A percentile compares a stretch with the other conserved stretches of the same genome.
Evolutionary conservation across 2,888 invertebrate species (phyloP).

Genomic region (Patella caerulea): DNA sequence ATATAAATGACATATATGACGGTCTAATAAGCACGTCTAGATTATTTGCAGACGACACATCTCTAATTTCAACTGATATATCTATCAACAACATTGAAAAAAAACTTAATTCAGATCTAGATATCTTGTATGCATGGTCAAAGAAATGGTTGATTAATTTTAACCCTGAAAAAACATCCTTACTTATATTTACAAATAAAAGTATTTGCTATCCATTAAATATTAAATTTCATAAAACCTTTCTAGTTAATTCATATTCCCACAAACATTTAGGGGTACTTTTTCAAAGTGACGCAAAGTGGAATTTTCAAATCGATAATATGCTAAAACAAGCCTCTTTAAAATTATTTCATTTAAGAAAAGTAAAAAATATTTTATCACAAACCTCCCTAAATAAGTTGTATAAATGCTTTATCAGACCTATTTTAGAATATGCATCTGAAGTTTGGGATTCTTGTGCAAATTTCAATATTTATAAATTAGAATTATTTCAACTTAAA

Average conservation of each 20-base stretch:
- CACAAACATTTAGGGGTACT: background rate
- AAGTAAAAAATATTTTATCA: background rate
- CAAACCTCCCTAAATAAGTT: background rate
- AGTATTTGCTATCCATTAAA: background rate
- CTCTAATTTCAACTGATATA: background rate
- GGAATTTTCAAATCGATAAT: background rate
- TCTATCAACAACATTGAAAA: background rate
- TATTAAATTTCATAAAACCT: background rate
- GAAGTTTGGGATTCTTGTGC: background rate
- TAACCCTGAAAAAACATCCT: background rate
- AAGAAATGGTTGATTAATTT: background rate
- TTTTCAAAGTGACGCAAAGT: background rate
- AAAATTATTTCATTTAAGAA: background rate
- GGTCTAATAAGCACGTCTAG: background rate
- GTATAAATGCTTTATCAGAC: background rate
- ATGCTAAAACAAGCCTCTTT: background rate
- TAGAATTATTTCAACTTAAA: background rate
- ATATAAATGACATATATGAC: background rate
- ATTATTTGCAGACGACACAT: background rate
- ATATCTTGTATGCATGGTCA: background rate
- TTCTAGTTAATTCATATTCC: background rate
- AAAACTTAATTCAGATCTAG: background rate
- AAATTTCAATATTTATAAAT: background rate
- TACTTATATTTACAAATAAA: background rate
- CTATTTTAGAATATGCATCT: background rate